Evolutionary conservation across 2,888 invertebrate species (phyloP).

Genomic region (Netelia melanura): DNA sequence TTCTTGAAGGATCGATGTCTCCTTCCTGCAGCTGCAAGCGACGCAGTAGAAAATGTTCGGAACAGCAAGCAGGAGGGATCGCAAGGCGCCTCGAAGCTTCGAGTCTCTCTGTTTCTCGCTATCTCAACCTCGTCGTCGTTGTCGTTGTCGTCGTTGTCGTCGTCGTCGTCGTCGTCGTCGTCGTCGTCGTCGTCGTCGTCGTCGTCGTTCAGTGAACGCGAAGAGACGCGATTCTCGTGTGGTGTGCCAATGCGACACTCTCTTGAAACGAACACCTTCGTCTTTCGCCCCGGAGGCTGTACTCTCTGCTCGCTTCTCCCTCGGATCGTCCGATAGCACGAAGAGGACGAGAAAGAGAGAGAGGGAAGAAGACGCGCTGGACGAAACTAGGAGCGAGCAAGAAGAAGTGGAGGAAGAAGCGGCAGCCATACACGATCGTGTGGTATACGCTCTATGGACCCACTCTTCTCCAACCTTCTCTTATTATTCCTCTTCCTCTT

Average conservation of each 20-base stretch:
- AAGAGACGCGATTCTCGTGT: constrained; percentile 52
- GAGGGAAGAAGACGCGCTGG: constrained; percentile 39
- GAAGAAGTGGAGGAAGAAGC: constrained; percentile 34
- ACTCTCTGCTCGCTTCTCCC: constrained; percentile 3
- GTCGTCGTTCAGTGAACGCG: constrained; percentile 34
- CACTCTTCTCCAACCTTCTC: constrained; percentile 50
- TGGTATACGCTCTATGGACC: constrained; percentile 55
- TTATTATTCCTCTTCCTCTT: constrained; percentile 34
- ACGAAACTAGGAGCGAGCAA: constrained; percentile 35
- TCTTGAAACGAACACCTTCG: constrained; percentile 55
- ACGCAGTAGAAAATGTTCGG: constrained; percentile 31
- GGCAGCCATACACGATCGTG: constrained; percentile 58
- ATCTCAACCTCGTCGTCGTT: constrained; percentile 54
- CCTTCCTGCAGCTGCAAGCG: constrained; percentile 51
- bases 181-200: constrained; percentile 34
- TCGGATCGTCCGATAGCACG: constrained; percentile 62
- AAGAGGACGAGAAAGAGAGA: constrained; percentile 18
- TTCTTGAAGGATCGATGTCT: constrained; percentile 63
- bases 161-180: constrained; percentile 25
- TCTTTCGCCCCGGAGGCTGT: constrained; percentile 45
- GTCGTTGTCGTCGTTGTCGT: too few relatives aligned
- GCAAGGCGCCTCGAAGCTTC: constrained; percentile 54
- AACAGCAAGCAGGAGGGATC: constrained; percentile 36
- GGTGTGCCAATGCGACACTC: constrained; percentile 57
- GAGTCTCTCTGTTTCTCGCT: constrained; percentile 39